Conservation (phyloP, 2,797 vertebrate species). For the Schizopygopsis pylzovi region DNA sequence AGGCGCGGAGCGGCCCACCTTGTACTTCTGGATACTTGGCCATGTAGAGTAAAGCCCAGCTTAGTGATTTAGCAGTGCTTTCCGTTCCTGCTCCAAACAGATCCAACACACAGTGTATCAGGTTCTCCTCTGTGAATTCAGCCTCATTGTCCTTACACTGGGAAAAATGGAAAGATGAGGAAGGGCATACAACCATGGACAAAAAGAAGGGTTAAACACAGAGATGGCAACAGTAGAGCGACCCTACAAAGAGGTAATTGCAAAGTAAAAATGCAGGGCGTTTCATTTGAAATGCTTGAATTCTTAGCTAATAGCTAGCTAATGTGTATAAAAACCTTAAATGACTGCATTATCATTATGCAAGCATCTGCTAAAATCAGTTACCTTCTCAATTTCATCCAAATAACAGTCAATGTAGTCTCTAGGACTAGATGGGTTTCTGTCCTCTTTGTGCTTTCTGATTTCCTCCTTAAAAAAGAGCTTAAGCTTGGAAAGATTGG, state of each 20-base stretch:
- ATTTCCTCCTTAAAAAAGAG: conserved; percentile 67
- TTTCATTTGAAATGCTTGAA: not conserved
- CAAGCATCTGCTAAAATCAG: not conserved
- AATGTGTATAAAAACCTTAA: not conserved
- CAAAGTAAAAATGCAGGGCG: not conserved
- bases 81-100: conserved; percentile 72
- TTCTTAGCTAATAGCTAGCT: not conserved
- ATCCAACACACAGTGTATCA: conserved; percentile 69
- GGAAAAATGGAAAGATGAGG: not conserved
- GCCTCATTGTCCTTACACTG: conserved; percentile 64
- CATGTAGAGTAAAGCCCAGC: conserved; percentile 77
- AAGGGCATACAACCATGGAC: not conserved
- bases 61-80: conserved; percentile 63
- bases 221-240: not conserved
- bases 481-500: conserved; percentile 56
- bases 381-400: conserved; percentile 78
- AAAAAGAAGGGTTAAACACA: not conserved
- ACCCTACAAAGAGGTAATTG: not conserved
- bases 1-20: conserved; percentile 49
- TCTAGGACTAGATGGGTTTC: conserved; percentile 70
- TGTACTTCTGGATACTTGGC: conserved; percentile 73
- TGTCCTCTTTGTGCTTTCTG: conserved; percentile 73
- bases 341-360: not conserved
- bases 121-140: conserved; percentile 75
- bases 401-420: conserved; percentile 85